These are phyloP conservation scores for Myotis planiceps DNA, from an alignment of 2,797 vertebrate genomes.

Conservation along the genomic window DNA sequence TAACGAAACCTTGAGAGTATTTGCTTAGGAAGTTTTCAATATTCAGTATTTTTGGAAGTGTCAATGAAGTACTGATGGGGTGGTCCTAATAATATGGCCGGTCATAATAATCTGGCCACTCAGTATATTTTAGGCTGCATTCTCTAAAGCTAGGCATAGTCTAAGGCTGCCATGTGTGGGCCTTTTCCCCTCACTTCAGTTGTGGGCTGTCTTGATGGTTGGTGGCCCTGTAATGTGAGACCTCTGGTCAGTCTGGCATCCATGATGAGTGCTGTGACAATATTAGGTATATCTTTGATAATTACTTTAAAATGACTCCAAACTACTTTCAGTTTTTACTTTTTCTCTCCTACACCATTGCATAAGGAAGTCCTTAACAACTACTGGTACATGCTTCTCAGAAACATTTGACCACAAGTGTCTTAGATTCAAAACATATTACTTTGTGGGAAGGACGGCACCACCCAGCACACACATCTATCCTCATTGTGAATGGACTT, in stretches of 20 bases:
- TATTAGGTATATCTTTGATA: background rate
- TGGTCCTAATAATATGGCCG: too few relatives aligned
- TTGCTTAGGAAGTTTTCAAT: too few relatives aligned
- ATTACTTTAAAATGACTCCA: conserved; percentile 39
- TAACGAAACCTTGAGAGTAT: too few relatives aligned
- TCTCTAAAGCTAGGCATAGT: background rate
- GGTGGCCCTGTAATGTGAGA: background rate
- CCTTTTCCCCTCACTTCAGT: background rate
- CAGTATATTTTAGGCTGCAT: background rate
- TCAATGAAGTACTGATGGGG: too few relatives aligned
- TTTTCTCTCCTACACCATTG: background rate
- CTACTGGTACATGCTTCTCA: background rate
- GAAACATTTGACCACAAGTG: conserved; percentile 45
- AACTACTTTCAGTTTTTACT: background rate
- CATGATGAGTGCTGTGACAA: background rate
- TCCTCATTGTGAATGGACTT: conserved; percentile 44
- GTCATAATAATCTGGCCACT: too few relatives aligned
- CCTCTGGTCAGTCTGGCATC: background rate
- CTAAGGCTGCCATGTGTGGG: background rate
- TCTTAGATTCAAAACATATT: conserved; percentile 71
- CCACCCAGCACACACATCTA: conserved; percentile 22
- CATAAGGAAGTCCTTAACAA: conserved; percentile 58
- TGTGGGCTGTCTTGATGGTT: background rate
- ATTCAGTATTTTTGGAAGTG: too few relatives aligned
- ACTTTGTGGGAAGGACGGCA: conserved; percentile 52